Base-by-base conservation (phyloP, 2,888 invertebrate genomes). In the Temnothorax ravouxi region DNA sequence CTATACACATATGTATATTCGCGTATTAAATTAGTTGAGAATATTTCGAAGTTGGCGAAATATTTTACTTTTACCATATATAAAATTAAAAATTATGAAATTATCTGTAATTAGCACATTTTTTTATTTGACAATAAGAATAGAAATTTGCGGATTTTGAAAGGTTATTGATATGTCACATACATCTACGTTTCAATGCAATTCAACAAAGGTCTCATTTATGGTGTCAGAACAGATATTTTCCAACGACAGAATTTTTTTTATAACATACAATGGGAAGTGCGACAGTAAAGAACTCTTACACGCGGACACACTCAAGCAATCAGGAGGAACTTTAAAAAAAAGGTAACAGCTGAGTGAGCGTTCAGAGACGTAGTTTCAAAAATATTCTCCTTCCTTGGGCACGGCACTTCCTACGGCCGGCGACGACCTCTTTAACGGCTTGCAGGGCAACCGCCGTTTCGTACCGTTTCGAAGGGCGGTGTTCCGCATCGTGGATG, bases 251-350 rank as follows among this genome's bases (percentile, higher is more conserved):
- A 18, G 15, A 50, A 47, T 64, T 15, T 34, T 64, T 34, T 50
- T 38, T 34, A 25, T 47, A 71, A 66, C 81, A n/a, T n/a, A n/a
- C n/a, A 89, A 90, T 72, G 91, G 87, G 91, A 92, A 92, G 86
- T 89, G 83, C 86, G 89, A 90, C 88, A 84, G 83, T 88, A 89
- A 90, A 89, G 90, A 91, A 92, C 93, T 93, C 92, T 92, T 92
- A 93, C 91, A 90, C 87, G 85, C 47, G 62, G 83, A 71, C 80
- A 82, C 44, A 84, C 75, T 71, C 74, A 86, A 83, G 67, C 66
- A 75, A 83, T 67, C 71, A 56, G 75, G 54, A 84, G 72, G 54
- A 83, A 74, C 79, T 80, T 56, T 75, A 52, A 54, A 62, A 29
- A 56, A 87, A 88, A 84, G 54, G 21, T 44, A 52, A 74, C 72